Evolutionary conservation across 2,797 vertebrate species (phyloP), one percentile per base, ranked within the genome.

Genomic region (Rhodeus uyekii): DNA sequence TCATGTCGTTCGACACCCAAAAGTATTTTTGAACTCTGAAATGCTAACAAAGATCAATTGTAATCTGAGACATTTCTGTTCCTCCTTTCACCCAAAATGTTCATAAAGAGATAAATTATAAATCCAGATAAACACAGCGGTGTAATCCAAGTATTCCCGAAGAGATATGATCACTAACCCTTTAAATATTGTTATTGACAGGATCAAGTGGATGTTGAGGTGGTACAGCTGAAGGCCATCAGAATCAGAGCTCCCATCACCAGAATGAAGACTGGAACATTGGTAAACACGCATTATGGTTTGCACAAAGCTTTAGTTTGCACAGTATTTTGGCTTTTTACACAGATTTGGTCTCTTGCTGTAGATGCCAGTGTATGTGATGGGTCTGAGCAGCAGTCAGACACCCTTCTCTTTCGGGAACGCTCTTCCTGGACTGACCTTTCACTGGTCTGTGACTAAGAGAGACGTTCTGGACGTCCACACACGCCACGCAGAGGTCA

Each of bases 371-470:
- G 96, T 99, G 3, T 96, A 97, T 63, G 93, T 99, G 82, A 97
- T 96, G 81, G 97, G 98, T 67, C 91, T 97, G 83, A 97, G 96
- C 86, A 98, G 92, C 82, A 96, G 89, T 79, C 96, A 98, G 89
- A 98, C 95, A 0, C 98, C 97, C 27, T 98, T 99, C 89, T 96
- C 97, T 10, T 99, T 99, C 64, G 98, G 95, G 53, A 98, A 91
- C 2, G 95, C 97, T 0, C 3, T 96, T 4, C 98, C 97, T 0
- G 94, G 94, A 3, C 91, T 99, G 84, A 95, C 92, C 0, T 99
- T 99, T 90, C 95, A 97, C 81, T 99, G 98, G 98, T 95, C 96
- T 60, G 96, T 97, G 83, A 96, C 94, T n/a, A 99, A 98, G 90
- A 94, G 96, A 82, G 97, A 99, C 84, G 94, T 96, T 74, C 90